Evolutionary conservation across 2,797 vertebrate genomes (phyloP), one percentile per base, ranked within the genome.

Genomic region (Malurus leucopterus): DNA sequence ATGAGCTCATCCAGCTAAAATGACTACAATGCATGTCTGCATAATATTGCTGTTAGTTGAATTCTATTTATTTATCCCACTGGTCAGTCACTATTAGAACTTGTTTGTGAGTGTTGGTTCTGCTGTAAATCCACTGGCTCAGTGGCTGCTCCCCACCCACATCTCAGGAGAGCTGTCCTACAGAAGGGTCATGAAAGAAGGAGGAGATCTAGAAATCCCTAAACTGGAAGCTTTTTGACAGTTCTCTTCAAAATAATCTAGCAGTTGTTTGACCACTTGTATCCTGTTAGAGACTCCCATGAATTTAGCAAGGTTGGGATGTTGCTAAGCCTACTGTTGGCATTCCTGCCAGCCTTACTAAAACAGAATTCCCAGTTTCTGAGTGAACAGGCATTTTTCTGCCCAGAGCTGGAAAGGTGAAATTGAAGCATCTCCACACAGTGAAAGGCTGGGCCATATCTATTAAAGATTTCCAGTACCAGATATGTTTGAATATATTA

Each of bases 1-100:
- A 87, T 86, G 86, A 92, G 83, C 74, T 87, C 90, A 95, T 73
- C 73, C 73, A 79, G 68, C 49, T 92, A 64, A 91, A 93, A 85
- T 72, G 27, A 92, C 59, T 85, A 76, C 76, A 78, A 57, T 78
- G 67, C 46, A 8, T 34, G 19, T 64, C 70, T 92, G 73, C 76
- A 91, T 86, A 84, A 89, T 70, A 57, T 38, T 90, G 30, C 47
- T 88, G 58, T 62, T 90, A 20, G 58, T 62, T 84, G 36, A 49
- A 78, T 78, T 55, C 36, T 78, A 43, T 84, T 92, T 95, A 62
- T 84, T 94, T 89, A 36, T 59, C 32, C 36, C 34, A 22, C 44
- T 82, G 14, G 5, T 75, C 55, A 77, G 55, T 36, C 55, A 51
- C 36, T 72, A 16, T 69, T 53, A 50, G 41, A 72, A 83, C 15